A percentile compares a stretch with the other conserved stretches of the same genome.
Conservation (phyloP, 37 sponge, comb jelly and placozoan genomes). For the Tethya wilhelma region DNA sequence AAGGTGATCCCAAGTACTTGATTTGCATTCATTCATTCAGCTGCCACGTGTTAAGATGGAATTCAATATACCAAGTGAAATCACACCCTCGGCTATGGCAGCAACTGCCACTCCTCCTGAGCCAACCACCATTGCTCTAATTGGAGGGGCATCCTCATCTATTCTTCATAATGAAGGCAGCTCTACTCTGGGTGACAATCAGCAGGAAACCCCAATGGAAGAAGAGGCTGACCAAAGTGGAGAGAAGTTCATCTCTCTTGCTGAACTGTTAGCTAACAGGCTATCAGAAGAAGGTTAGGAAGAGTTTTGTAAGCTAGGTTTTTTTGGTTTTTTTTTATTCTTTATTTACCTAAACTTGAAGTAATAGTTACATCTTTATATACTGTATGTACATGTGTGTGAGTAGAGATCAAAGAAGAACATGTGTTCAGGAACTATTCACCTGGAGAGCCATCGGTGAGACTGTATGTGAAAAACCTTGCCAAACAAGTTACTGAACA, state of each 20-base stretch:
- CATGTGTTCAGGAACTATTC: conserved; percentile 55
- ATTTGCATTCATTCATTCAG: background rate
- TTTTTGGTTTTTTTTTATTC: background rate
- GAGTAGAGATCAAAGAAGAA: conserved; percentile 55
- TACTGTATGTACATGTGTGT: background rate
- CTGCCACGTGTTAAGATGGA: conserved; percentile 20
- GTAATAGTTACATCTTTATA: too few relatives aligned
- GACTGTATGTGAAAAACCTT: conserved; percentile 95
- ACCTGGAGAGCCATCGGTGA: conserved; percentile 76
- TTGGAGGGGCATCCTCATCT: background rate
- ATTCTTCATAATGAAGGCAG: background rate
- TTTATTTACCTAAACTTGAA: background rate
- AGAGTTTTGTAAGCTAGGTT: too few relatives aligned
- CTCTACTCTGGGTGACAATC: background rate
- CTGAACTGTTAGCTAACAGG: conserved; percentile 7
- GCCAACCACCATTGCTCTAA: background rate
- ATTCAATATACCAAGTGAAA: conserved; percentile 27
- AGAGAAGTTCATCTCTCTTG: conserved; percentile 1
- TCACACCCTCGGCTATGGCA: background rate
- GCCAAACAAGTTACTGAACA: conserved; percentile 70
- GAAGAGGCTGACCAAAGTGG: conserved; percentile 2
- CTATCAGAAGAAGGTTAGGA: conserved; percentile 20
- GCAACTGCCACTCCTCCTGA: background rate
- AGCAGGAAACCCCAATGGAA: background rate
- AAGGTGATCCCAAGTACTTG: background rate